Conservation (phyloP, 2,113 vertebrate species). For the Ptilorrhoa leucosticta region DNA sequence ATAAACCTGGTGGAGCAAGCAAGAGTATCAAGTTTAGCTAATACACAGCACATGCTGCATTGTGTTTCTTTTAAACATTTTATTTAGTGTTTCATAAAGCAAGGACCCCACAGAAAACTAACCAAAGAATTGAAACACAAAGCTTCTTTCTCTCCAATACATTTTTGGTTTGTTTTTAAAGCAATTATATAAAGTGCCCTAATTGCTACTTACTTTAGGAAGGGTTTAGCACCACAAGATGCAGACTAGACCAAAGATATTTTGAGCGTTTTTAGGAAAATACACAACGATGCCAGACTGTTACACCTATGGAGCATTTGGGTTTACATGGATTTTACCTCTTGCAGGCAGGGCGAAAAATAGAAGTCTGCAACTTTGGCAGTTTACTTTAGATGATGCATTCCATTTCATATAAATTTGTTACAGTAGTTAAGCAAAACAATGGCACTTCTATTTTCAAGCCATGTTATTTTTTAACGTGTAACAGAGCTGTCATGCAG, state of each 20-base stretch:
- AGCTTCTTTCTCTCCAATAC: not conserved
- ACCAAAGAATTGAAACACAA: not conserved
- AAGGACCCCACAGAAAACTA: not conserved
- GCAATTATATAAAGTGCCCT: constrained; percentile 33
- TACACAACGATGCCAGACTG: not conserved
- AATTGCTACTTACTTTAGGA: constrained; percentile 33
- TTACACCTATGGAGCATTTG: not conserved
- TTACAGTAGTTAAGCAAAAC: constrained; percentile 70
- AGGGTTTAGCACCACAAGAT: not conserved
- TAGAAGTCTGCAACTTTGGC: not conserved
- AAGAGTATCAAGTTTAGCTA: not conserved
- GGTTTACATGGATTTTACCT: not conserved
- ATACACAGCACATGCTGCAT: not conserved
- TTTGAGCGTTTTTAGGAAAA: constrained; percentile 38
- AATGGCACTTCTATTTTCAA: constrained; percentile 73
- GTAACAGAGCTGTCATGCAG: constrained; percentile 64
- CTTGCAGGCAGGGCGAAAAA: not conserved
- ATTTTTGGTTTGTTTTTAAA: constrained; percentile 51
- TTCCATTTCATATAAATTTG: constrained; percentile 66
- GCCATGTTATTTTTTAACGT: constrained; percentile 56
- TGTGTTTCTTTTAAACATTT: not conserved
- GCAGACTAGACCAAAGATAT: constrained; percentile 9
- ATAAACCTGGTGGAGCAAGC: not conserved
- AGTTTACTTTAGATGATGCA: constrained; percentile 34
- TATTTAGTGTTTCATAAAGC: not conserved